These are phyloP conservation scores for Gila robusta DNA, from an alignment of 2,797 vertebrate species.

Conservation along the genomic window DNA sequence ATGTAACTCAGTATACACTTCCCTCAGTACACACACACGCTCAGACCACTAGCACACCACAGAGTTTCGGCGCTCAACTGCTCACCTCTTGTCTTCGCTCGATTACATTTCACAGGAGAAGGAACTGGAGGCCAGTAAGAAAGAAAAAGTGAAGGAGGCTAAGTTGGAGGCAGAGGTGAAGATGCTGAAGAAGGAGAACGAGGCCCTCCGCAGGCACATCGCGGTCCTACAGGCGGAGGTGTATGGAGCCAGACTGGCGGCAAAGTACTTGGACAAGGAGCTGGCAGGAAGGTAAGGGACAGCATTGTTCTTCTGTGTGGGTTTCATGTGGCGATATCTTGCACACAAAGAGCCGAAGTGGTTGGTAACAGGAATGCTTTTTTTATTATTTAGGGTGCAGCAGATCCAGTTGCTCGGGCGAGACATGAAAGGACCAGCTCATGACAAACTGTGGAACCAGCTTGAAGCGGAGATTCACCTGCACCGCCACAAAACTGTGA, in stretches of 20 bases:
- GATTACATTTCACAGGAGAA: slow-evolving; percentile 81
- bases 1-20: background rate
- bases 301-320: background rate
- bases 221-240: slow-evolving; percentile 98
- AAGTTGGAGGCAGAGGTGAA: slow-evolving; percentile 91
- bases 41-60: background rate
- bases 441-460: slow-evolving; percentile 99
- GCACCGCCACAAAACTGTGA: slow-evolving; percentile 98
- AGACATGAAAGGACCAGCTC: slow-evolving; percentile 98
- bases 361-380: background rate
- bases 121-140: slow-evolving; percentile 92
- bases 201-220: slow-evolving; percentile 95
- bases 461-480: slow-evolving; percentile 98
- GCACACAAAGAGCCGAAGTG: too few species aligned
- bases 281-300: slow-evolving; percentile 90
- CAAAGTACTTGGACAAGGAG: slow-evolving; percentile 98
- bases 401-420: slow-evolving; percentile 96
- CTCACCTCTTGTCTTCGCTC: background rate
- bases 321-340: background rate
- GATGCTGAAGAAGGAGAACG: slow-evolving; percentile 92
- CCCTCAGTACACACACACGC: background rate
- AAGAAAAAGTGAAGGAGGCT: slow-evolving; percentile 91
- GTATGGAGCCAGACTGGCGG: slow-evolving; percentile 94
- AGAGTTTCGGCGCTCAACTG: background rate
- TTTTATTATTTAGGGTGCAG: slow-evolving; percentile 86